Percentiles rank a stretch among this genome's conserved stretches.
These are phyloP conservation scores for Tribolium madens DNA, from an alignment of 1,140 invertebrate genomes.

Conservation along the genomic window DNA sequence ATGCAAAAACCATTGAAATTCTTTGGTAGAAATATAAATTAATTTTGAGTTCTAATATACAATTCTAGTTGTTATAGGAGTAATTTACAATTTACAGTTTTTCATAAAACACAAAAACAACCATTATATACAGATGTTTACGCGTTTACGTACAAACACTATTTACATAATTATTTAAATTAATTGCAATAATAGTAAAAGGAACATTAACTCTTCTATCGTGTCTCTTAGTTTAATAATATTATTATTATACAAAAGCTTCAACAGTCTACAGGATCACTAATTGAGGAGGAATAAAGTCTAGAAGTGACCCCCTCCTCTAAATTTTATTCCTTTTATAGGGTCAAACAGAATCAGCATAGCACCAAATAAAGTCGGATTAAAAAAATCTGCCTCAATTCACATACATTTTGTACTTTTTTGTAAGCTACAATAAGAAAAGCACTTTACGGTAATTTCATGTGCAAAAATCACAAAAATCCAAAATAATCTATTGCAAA, in stretches of 20 bases:
- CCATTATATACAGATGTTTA: conserved; percentile 47
- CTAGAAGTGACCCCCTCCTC: background rate
- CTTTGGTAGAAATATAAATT: conserved; percentile 41
- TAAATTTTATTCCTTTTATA: background rate
- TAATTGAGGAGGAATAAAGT: background rate
- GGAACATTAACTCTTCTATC: conserved; percentile 46
- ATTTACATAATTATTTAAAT: conserved; percentile 47
- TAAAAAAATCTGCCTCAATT: conserved; percentile 3
- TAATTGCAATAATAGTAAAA: conserved; percentile 45
- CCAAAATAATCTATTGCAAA: conserved; percentile 45
- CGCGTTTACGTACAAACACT: conserved; percentile 40
- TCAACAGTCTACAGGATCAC: conserved; percentile 49
- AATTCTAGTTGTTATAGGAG: conserved; percentile 35
- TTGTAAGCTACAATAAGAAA: conserved; percentile 48
- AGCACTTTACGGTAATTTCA: conserved; percentile 40
- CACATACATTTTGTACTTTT: conserved; percentile 49
- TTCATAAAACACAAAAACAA: conserved; percentile 45
- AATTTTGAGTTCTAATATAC: conserved; percentile 47
- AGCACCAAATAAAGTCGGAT: conserved; percentile 28
- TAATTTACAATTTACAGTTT: conserved; percentile 54
- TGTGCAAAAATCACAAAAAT: conserved; percentile 21
- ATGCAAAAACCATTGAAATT: conserved; percentile 26
- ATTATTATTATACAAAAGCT: conserved; percentile 34
- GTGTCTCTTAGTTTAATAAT: conserved; percentile 4
- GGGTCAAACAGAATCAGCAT: conserved; percentile 17